Evolutionary conservation across 2,888 invertebrate species (phyloP).

Genomic region (Dynastes hyllus): DNA sequence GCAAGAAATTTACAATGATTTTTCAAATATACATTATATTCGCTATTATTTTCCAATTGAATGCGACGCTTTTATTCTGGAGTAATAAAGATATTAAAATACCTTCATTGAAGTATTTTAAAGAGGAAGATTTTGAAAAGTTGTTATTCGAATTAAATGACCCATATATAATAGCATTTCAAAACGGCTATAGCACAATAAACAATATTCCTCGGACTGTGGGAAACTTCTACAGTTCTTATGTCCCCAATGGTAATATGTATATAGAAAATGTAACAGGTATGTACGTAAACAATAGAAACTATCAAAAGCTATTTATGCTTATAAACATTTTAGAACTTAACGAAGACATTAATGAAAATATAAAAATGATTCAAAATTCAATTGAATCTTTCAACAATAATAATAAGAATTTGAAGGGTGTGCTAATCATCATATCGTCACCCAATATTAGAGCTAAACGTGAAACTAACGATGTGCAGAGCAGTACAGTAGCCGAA

Average conservation of each 20-base stretch:
- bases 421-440: constrained; percentile 30
- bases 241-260: constrained; percentile 65
- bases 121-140: constrained; percentile 63
- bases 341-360: constrained; percentile 22
- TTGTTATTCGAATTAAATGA: constrained; percentile 61
- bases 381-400: not conserved
- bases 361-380: constrained; percentile 22
- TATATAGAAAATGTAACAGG: constrained; percentile 59
- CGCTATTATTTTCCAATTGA: constrained; percentile 11
- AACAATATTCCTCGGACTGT: constrained; percentile 62
- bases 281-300: not conserved
- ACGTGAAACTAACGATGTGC: constrained; percentile 5
- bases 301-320: not conserved
- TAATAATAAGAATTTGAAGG: not conserved
- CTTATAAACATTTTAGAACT: constrained; percentile 26
- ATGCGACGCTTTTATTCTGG: constrained; percentile 52
- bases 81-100: constrained; percentile 62
- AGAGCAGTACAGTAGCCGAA: not conserved
- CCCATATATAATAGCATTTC: constrained; percentile 65
- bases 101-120: constrained; percentile 66
- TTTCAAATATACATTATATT: constrained; percentile 10
- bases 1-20: constrained; percentile 18
- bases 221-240: constrained; percentile 62
- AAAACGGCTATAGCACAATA: constrained; percentile 59
- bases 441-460: constrained; percentile 41